These are phyloP conservation scores for Sciaenops ocellatus DNA, from an alignment of 2,797 vertebrate species.

Conservation along the genomic window DNA sequence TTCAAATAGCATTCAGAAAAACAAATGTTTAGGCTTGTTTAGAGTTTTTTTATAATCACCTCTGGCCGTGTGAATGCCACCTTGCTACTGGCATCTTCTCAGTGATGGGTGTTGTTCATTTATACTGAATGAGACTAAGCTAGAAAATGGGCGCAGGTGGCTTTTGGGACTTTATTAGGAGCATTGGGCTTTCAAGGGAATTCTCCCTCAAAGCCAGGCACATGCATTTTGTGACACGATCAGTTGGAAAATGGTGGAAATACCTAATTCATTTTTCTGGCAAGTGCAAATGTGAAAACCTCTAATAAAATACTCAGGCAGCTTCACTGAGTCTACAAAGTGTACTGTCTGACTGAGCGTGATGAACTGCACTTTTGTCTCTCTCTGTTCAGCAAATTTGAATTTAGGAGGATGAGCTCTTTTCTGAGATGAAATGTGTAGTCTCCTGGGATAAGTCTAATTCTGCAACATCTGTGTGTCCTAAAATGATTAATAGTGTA, in stretches of 20 bases:
- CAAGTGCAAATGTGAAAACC: constrained; percentile 52
- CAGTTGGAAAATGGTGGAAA: constrained; percentile 45
- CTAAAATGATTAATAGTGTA: constrained; percentile 39
- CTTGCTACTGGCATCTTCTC: constrained; percentile 23
- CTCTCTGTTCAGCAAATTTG: constrained; percentile 40
- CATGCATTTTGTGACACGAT: constrained; percentile 57
- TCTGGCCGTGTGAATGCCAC: constrained; percentile 4
- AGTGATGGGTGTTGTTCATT: constrained; percentile 37
- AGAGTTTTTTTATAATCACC: constrained; percentile 34
- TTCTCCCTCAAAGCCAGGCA: constrained; percentile 47
- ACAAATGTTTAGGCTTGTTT: constrained; percentile 41
- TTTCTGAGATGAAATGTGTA: constrained; percentile 31
- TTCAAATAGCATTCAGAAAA: constrained; percentile 37
- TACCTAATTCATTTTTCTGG: constrained; percentile 47
- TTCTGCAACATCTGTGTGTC: constrained; percentile 29
- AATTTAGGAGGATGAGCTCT: constrained; percentile 21
- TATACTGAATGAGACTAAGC: constrained; percentile 33
- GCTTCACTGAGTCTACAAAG: constrained; percentile 21
- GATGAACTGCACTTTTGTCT: constrained; percentile 29
- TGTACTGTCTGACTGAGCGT: background rate
- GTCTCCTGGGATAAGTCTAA: constrained; percentile 25
- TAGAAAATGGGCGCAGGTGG: constrained; percentile 55
- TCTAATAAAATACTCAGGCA: constrained; percentile 48
- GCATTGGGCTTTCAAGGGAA: constrained; percentile 66
- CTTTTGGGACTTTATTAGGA: constrained; percentile 71